Conservation (phyloP, 92 coral and sea anemone genomes). For the Palythoa grandiflora region DNA sequence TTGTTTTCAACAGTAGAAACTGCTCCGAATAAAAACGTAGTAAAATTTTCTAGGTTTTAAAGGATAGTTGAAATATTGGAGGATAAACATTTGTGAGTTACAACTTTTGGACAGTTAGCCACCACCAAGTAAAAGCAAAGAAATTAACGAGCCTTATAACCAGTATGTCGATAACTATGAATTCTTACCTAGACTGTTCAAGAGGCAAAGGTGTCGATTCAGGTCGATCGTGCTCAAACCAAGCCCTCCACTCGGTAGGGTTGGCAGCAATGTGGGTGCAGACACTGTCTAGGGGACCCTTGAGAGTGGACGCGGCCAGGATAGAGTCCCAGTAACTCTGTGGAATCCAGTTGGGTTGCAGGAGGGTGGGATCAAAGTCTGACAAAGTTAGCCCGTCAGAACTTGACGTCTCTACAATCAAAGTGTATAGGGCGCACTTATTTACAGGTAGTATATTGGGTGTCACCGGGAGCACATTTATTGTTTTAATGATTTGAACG, state of each 20-base stretch:
- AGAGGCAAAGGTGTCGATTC: conserved; percentile 74
- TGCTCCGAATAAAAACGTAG: too few species aligned
- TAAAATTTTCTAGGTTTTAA: too few species aligned
- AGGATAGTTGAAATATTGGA: too few species aligned
- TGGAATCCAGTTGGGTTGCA: conserved; percentile 93
- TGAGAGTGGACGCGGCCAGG: conserved; percentile 82
- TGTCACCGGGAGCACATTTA: neutral
- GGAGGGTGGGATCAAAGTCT: conserved; percentile 98
- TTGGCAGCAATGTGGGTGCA: conserved; percentile 93
- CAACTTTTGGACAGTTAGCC: too few species aligned
- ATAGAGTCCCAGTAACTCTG: conserved; percentile 80
- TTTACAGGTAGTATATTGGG: too few species aligned
- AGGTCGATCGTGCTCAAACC: conserved; percentile 83
- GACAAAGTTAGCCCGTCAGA: conserved; percentile 77
- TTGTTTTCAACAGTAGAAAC: too few species aligned
- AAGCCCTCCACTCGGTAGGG: conserved; percentile 84
- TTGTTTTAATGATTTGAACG: neutral
- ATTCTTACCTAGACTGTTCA: conserved; percentile 45
- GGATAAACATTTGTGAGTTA: too few species aligned
- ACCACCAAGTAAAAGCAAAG: neutral
- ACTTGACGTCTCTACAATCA: conserved; percentile 64
- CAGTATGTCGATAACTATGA: neutral
- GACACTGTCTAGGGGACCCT: conserved; percentile 93
- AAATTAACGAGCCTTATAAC: neutral
- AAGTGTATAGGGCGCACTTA: neutral